Evolutionary conservation across 2,888 invertebrate species (phyloP), one percentile per base, ranked within the genome.

Genomic region (Zygogramma bicolorata): DNA sequence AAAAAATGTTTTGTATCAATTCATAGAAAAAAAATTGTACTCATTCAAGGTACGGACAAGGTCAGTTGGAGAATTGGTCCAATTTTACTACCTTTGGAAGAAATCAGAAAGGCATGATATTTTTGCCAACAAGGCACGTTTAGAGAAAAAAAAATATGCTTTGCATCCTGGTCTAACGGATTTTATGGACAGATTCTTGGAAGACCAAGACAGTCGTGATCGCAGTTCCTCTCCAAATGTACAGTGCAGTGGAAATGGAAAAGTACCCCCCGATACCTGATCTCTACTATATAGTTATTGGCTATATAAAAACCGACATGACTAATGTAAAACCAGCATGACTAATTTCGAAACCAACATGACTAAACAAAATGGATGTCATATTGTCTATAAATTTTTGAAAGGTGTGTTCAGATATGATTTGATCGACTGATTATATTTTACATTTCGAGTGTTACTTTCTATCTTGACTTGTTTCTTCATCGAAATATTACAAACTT

Each of bases 31-130:
- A n/a, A n/a, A n/a, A n/a, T n/a, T n/a, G n/a, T 20, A 20, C 8
- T 66, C 18, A 65, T 85, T 84, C 65, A 82, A 93, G 93, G 92
- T 98, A 59, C 91, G 95, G 81, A 97, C 98, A 70, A 90, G 98
- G 80, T 96, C 97, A 7, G 97, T 99, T 53, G 97, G 98, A 34
- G 99, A 99, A 87, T 89, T 99, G 74, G 97, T 99, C 13, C 97
- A 98, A 85, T 99, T 99, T 88, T 95, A 95, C 87, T 95, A 95
- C 82, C 90, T 98, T 68, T 99, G 99, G 99, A 99, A 99, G 88
- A 99, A 99, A 88, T 98, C 98, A 27, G 98, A 98, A 84, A 90
- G 99, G 18, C 97, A 98, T 87, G 99, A 99, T 88, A 93, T 93
- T 81, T 93, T 93, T 85, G 97, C 97, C 0, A 95, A 95, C 85